A percentile compares a stretch with the other conserved stretches of the same genome.
phyloP scores from a whole-genome alignment of 2,797 vertebrate genomes.

The Phyllotis vaccarum region DNA sequence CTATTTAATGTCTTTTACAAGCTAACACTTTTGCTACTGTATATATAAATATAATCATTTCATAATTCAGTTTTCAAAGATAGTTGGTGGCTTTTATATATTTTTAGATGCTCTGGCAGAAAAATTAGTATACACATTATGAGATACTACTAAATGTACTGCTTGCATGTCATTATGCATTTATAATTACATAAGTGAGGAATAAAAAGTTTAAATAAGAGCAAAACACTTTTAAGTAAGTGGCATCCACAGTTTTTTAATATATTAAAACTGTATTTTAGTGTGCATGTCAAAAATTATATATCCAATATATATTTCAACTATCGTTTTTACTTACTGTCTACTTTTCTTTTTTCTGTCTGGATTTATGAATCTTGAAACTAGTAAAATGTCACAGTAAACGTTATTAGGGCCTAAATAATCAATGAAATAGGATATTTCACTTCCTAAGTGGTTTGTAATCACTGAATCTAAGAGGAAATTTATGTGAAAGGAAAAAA shows the following conservation, averaged over 20 bases:
- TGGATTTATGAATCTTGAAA: not conserved
- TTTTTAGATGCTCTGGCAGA: not conserved
- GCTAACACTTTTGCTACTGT: not conserved
- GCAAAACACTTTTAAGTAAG: not conserved
- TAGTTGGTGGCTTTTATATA: not conserved
- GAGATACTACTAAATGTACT: not conserved
- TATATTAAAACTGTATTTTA: not conserved
- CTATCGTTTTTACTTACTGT: not conserved
- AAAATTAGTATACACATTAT: not conserved
- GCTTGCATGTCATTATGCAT: no score
- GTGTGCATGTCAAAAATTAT: slow-evolving; percentile 79
- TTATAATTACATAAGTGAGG: not conserved
- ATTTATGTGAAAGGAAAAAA: not conserved
- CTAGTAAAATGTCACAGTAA: not conserved
- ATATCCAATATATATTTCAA: not conserved
- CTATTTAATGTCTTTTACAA: not conserved
- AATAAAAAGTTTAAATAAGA: not conserved
- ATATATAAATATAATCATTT: not conserved
- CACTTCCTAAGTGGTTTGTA: not conserved
- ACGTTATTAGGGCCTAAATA: not conserved
- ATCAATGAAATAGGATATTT: not conserved
- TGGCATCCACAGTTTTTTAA: not conserved
- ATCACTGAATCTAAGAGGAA: accelerated
- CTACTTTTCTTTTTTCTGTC: not conserved
- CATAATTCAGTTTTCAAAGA: no score